Evolutionary conservation across 2,888 invertebrate genomes (phyloP), one percentile per base, ranked within the genome.

Genomic region (Drosophila incognita): DNA sequence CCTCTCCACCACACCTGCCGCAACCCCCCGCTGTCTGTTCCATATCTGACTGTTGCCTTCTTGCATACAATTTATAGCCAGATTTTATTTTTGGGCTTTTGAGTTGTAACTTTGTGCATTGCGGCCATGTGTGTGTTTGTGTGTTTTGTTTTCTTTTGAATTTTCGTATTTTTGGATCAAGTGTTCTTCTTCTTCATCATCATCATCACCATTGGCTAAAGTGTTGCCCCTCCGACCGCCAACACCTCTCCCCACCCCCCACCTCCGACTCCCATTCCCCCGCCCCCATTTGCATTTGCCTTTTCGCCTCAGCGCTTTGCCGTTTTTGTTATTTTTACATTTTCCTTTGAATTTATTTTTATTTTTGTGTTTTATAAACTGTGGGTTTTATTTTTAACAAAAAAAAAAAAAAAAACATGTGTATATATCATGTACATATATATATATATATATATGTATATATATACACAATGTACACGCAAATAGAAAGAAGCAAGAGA

Each of bases 331-430:
- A 87, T 89, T 89, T 82, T 87, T 82, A 80, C 76, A 74, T 81
- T 82, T 82, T 89, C 81, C 83, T 90, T 88, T 90, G 86, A 90
- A 88, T 87, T 90, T 87, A 87, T 87, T 90, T 87, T 85, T 68
- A 68, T 46, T 63, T 67, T 54, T 68, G 79, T 87, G 81, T 77
- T 88, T 90, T 87, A 89, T 87, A 87, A 87, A 89, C 86, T 87
- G 88, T 74, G 85, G 81, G 83, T 81, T 89, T 81, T 87, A 87
- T 87, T 87, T 87, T 87, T 87, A 90, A 70, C 74, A 89, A 52
- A 62, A 72, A 66, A 54, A 29, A 49, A 51, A 51, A 31, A 33
- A 35, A 21, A 21, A 24, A 35, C 24, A 27, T 24, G 46, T 46
- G 46, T 46, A 4, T 46, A 46, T 46, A 15, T 46, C 21, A 67